These are phyloP conservation scores for Hormiphora californensis DNA, from an alignment of 37 sponge, comb jelly and placozoan species.

Conservation along the genomic window DNA sequence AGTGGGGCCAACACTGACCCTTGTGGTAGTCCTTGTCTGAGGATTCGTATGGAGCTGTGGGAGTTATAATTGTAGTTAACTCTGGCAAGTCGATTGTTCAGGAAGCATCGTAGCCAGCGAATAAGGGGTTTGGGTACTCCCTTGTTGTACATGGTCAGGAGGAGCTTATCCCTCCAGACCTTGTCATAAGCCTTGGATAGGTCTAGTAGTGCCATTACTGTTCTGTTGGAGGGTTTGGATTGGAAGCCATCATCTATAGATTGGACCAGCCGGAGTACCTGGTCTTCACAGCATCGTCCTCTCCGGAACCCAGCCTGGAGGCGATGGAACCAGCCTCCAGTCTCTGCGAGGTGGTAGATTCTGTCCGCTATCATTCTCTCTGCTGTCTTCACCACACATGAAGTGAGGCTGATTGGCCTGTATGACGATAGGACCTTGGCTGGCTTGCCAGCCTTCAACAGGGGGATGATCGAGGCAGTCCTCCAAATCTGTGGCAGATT, in stretches of 20 bases:
- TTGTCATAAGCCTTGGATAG: not conserved
- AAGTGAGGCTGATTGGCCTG: constrained; percentile 5
- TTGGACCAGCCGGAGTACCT: not conserved
- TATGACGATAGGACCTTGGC: not conserved
- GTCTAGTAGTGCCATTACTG: not conserved
- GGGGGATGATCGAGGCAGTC: not conserved
- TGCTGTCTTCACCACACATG: not conserved
- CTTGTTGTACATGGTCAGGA: not conserved
- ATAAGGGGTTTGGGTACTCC: not conserved
- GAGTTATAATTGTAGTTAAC: not conserved
- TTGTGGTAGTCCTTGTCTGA: not conserved
- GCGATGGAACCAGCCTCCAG: not conserved
- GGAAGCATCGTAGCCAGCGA: not conserved
- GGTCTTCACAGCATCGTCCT: not conserved
- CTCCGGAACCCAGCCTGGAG: not conserved
- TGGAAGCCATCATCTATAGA: not conserved
- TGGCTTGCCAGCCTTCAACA: not conserved
- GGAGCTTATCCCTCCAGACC: not conserved
- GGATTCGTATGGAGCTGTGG: not conserved
- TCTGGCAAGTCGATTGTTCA: not conserved
- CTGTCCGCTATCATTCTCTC: not conserved
- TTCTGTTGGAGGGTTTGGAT: not conserved
- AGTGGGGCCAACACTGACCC: not conserved
- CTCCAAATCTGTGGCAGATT: not conserved
- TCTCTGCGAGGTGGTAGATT: not conserved